Conservation (phyloP, 2,113 vertebrate genomes). For the Sinocyclocheilus grahami region DNA sequence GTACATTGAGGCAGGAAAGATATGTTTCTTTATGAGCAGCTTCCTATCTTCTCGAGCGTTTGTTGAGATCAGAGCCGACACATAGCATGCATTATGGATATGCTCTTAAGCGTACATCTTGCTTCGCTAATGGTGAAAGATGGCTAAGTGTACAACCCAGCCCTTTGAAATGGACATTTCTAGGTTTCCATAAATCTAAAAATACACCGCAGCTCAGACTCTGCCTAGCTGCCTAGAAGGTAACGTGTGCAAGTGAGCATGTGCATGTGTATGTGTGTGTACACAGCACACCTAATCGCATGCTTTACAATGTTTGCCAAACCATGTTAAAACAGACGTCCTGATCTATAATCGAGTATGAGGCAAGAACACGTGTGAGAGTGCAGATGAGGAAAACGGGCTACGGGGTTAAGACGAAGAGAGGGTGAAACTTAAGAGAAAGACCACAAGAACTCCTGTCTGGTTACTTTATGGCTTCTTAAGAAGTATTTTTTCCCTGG, state of each 20-base stretch:
- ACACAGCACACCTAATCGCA: neutral
- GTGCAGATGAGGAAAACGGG: slow-evolving; percentile 2
- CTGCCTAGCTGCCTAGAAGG: neutral
- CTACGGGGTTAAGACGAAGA: neutral
- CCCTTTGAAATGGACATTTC: slow-evolving; percentile 46
- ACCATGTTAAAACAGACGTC: slow-evolving; percentile 26
- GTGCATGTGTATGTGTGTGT: slow-evolving; percentile 1
- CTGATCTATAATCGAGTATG: neutral
- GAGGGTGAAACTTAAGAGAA: slow-evolving; percentile 6
- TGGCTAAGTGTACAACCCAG: neutral
- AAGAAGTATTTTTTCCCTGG: slow-evolving; percentile 29
- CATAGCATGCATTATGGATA: slow-evolving; percentile 37
- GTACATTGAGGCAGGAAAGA: neutral
- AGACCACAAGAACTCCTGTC: slow-evolving; percentile 13
- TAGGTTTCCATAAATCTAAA: slow-evolving; percentile 52
- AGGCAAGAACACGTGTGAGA: slow-evolving; percentile 4
- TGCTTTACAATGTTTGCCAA: slow-evolving; percentile 23
- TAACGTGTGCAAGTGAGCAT: slow-evolving; percentile 1
- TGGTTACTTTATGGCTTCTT: neutral
- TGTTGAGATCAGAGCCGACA: neutral
- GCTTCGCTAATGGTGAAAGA: slow-evolving; percentile 23
- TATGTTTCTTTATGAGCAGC: neutral
- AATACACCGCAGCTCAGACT: slow-evolving; percentile 43
- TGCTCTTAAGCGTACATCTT: neutral
- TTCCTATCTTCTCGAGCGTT: neutral